A percentile compares a stretch with the other conserved stretches of the same genome.
These are phyloP conservation scores for Myiopsitta monachus DNA, from an alignment of 2,113 vertebrate species.

Conservation along the genomic window DNA sequence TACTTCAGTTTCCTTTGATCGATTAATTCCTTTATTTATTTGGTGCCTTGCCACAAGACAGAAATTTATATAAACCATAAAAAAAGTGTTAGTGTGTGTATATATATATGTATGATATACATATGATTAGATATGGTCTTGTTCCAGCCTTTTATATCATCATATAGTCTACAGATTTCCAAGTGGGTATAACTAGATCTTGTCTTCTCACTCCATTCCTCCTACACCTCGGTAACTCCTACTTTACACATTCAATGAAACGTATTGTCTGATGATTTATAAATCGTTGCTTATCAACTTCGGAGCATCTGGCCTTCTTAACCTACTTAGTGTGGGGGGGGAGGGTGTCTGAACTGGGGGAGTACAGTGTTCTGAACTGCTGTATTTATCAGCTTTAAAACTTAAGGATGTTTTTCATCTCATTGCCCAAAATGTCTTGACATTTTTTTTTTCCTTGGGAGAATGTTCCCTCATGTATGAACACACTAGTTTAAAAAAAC, in stretches of 20 bases:
- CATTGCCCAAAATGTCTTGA: not conserved
- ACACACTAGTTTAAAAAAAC: not conserved
- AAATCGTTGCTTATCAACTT: not conserved
- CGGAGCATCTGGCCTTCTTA: not conserved
- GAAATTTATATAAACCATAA: not conserved
- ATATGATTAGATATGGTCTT: not conserved
- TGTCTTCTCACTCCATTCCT: not conserved
- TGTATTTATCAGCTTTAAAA: not conserved
- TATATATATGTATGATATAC: not conserved
- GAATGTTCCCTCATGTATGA: not conserved
- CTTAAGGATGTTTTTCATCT: not conserved
- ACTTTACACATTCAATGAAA: not conserved
- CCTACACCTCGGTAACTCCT: not conserved
- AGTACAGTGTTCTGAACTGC: not conserved
- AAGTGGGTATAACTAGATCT: not conserved
- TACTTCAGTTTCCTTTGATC: conserved; percentile 1
- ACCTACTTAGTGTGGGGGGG: not conserved
- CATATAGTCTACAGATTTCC: not conserved
- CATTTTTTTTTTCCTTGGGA: not conserved
- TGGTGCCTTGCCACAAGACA: not conserved
- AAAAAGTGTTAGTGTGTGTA: not conserved
- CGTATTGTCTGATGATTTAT: not conserved
- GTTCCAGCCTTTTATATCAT: not conserved
- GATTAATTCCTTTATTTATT: not conserved
- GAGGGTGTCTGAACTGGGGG: no score